Percentiles rank a stretch among this genome's conserved stretches.
These are phyloP conservation scores for Panzeria rudis DNA, from an alignment of 2,888 invertebrate species.

Conservation along the genomic window DNA sequence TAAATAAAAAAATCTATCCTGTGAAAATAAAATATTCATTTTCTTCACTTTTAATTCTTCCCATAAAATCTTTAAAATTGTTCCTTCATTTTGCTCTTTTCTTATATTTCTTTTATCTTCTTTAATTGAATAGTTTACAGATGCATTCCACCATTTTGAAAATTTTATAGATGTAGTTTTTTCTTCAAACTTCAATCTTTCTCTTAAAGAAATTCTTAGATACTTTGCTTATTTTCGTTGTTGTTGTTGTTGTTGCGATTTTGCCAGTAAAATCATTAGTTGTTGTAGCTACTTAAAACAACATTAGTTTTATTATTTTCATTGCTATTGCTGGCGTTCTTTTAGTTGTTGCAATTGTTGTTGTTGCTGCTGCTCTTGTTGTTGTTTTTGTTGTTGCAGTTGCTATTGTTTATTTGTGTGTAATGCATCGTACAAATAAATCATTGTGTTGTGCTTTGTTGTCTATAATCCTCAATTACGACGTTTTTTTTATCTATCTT, in stretches of 20 bases:
- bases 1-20: neutral
- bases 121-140: slow-evolving; percentile 63
- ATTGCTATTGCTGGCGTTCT: slow-evolving; percentile 25
- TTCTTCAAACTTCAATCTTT: slow-evolving; percentile 42
- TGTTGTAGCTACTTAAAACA: slow-evolving; percentile 68
- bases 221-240: slow-evolving; percentile 6
- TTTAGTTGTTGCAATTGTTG: neutral
- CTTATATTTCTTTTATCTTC: slow-evolving; percentile 25
- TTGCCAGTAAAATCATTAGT: slow-evolving; percentile 40
- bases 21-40: neutral
- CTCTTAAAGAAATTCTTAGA: slow-evolving; percentile 60
- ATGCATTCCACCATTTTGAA: slow-evolving; percentile 68
- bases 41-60: slow-evolving; percentile 5
- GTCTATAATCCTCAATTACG: slow-evolving; percentile 72
- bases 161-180: slow-evolving; percentile 44
- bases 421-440: slow-evolving; percentile 61
- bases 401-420: slow-evolving; percentile 38
- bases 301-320: slow-evolving; percentile 60
- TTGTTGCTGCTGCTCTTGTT: neutral
- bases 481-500: slow-evolving; percentile 55
- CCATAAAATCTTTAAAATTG: slow-evolving; percentile 30
- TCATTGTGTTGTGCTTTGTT: slow-evolving; percentile 67
- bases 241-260: slow-evolving; percentile 12
- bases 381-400: slow-evolving; percentile 22
- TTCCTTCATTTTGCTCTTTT: neutral